Percentiles rank a stretch among this genome's conserved stretches.
Evolutionary conservation across 2,797 vertebrate species (phyloP).

Genomic region (Morelia viridis): DNA sequence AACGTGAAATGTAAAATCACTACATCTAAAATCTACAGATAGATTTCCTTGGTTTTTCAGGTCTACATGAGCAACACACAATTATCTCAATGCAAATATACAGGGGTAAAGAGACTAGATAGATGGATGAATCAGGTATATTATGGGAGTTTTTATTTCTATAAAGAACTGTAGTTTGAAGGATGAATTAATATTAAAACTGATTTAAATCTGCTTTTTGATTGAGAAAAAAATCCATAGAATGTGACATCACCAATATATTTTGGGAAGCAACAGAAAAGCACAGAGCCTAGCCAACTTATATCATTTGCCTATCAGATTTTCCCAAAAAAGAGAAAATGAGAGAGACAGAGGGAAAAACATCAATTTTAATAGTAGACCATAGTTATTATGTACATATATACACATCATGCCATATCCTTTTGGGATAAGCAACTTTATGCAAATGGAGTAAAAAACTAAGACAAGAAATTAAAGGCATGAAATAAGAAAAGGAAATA

Average conservation of each 20-base stretch:
- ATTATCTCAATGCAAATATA: background rate
- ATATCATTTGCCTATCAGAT: background rate
- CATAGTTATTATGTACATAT: too few relatives aligned
- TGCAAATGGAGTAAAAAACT: too few relatives aligned
- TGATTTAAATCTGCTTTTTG: too few relatives aligned
- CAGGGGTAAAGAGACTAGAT: background rate
- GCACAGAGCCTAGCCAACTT: background rate
- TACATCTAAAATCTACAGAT: too few relatives aligned
- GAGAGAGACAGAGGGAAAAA: background rate
- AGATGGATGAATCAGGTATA: background rate
- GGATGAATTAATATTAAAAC: background rate
- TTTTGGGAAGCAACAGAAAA: background rate
- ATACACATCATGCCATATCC: too few relatives aligned
- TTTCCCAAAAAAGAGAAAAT: background rate
- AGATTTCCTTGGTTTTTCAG: background rate
- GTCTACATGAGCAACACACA: background rate
- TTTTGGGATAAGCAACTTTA: too few relatives aligned
- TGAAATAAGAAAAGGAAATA: too few relatives aligned
- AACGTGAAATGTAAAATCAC: too few relatives aligned
- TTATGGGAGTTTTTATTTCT: background rate
- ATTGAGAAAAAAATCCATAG: background rate
- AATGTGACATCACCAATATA: background rate
- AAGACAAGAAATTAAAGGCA: too few relatives aligned
- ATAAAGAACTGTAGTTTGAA: background rate
- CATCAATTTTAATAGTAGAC: background rate